Evolutionary conservation across 2,888 invertebrate species (phyloP).

Genomic region (Nycteola revayana): DNA sequence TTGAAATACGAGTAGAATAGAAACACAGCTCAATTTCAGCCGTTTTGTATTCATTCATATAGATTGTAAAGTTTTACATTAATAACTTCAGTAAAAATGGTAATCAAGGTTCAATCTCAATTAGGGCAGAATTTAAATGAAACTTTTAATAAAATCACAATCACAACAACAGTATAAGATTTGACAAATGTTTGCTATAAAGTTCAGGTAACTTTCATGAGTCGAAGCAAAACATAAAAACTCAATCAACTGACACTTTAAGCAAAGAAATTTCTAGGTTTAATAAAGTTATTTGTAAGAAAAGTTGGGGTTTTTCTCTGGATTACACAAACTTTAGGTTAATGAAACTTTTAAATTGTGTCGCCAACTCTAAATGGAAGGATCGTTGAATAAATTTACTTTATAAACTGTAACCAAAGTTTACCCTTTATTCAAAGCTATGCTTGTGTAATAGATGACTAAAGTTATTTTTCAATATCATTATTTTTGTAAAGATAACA

Average conservation of each 20-base stretch:
- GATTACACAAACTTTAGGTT: slow-evolving; percentile 2
- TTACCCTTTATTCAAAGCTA: slow-evolving; percentile 7
- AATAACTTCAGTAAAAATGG: too few relatives aligned
- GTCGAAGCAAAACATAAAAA: slow-evolving; percentile 16
- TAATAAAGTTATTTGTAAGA: slow-evolving; percentile 18
- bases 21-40: too few relatives aligned
- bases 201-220: slow-evolving; percentile 2
- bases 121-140: too few relatives aligned
- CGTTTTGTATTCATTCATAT: too few relatives aligned
- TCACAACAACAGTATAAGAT: neutral
- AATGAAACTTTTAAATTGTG: slow-evolving; percentile 14
- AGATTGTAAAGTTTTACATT: too few relatives aligned
- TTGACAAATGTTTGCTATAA: too few relatives aligned
- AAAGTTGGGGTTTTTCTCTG: slow-evolving; percentile 5
- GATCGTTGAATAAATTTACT: slow-evolving; percentile 15
- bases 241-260: slow-evolving; percentile 16
- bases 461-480: too few relatives aligned
- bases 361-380: slow-evolving; percentile 1
- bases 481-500: too few relatives aligned
- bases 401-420: slow-evolving; percentile 13
- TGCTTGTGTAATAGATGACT: too few relatives aligned
- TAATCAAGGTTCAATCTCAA: too few relatives aligned
- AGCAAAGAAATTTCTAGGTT: slow-evolving; percentile 6
- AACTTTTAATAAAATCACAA: too few relatives aligned
- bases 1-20: too few relatives aligned